These are phyloP conservation scores for Imbricaverruca yamaguchii DNA, from an alignment of 2,888 invertebrate genomes.

Conservation along the genomic window DNA sequence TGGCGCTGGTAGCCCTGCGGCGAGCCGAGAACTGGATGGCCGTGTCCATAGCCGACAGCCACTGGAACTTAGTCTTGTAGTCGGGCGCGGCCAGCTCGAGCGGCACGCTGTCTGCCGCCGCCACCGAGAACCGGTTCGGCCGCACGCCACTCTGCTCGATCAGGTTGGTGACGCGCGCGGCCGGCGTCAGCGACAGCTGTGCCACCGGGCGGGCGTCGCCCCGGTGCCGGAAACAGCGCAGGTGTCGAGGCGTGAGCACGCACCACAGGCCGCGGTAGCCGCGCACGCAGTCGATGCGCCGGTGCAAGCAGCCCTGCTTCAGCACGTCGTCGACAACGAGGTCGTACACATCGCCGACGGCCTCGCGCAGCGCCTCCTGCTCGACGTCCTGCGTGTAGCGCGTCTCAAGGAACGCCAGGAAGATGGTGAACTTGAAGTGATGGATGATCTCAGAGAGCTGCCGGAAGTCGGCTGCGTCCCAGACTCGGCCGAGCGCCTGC, in stretches of 20 bases:
- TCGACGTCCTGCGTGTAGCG: constrained; percentile 51
- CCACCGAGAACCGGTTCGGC: constrained; percentile 55
- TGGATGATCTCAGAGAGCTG: constrained; percentile 44
- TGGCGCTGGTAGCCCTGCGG: constrained; percentile 62
- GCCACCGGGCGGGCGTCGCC: neutral
- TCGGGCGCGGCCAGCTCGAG: constrained; percentile 65
- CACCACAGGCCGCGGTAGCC: constrained; percentile 16
- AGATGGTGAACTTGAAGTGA: constrained; percentile 58
- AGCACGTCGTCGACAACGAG: constrained; percentile 34
- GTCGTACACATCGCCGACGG: constrained; percentile 33
- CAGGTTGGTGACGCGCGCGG: constrained; percentile 43
- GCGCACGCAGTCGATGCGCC: constrained; percentile 25
- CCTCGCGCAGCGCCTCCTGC: constrained; percentile 32
- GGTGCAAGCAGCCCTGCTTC: constrained; percentile 33
- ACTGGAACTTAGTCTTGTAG: constrained; percentile 65
- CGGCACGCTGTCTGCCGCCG: constrained; percentile 57
- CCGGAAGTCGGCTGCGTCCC: constrained; percentile 56
- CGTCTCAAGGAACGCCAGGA: constrained; percentile 65
- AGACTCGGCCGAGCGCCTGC: constrained; percentile 58
- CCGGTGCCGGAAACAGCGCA: constrained; percentile 23
- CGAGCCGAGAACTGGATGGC: constrained; percentile 61
- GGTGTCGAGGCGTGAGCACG: constrained; percentile 17
- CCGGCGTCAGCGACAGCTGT: constrained; percentile 34
- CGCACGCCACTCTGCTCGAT: constrained; percentile 34
- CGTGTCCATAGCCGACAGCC: constrained; percentile 64